phyloP scores from a whole-genome alignment of 2,888 invertebrate genomes.

The Helleia helle region DNA sequence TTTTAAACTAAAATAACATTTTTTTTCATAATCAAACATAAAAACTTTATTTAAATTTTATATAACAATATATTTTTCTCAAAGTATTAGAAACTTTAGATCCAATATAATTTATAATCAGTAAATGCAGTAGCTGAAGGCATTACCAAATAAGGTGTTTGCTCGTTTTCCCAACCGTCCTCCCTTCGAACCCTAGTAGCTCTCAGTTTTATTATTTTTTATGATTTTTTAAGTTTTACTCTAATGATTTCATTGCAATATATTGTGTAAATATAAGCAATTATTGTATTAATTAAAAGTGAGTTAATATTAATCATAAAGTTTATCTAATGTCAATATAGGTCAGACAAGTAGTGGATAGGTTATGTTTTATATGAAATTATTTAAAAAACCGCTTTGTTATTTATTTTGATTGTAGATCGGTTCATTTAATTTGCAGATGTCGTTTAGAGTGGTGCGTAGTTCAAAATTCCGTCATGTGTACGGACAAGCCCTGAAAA shows the following conservation, averaged over 20 bases:
- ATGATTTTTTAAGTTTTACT: slow-evolving; percentile 47
- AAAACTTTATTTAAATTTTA: background rate
- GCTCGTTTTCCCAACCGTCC: slow-evolving; percentile 76
- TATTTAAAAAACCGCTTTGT: slow-evolving; percentile 42
- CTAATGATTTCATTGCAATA: slow-evolving; percentile 68
- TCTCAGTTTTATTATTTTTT: slow-evolving; percentile 63
- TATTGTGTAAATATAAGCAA: slow-evolving; percentile 52
- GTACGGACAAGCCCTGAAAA: slow-evolving; percentile 89
- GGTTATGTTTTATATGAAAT: slow-evolving; percentile 66
- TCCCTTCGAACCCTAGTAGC: slow-evolving; percentile 72
- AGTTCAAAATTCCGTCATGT: slow-evolving; percentile 99
- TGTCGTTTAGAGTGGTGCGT: slow-evolving; percentile 98
- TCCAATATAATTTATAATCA: slow-evolving; percentile 33
- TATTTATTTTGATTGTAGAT: slow-evolving; percentile 47
- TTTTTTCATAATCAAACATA: background rate
- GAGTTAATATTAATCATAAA: slow-evolving; percentile 40
- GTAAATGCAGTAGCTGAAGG: slow-evolving; percentile 60
- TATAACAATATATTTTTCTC: background rate
- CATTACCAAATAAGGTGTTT: slow-evolving; percentile 82
- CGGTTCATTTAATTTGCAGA: slow-evolving; percentile 72
- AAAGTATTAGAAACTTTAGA: slow-evolving; percentile 7
- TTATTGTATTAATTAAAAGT: slow-evolving; percentile 55
- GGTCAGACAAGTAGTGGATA: slow-evolving; percentile 51
- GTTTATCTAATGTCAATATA: slow-evolving; percentile 60
- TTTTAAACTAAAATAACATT: background rate